Evolutionary conservation across 2,888 invertebrate genomes (phyloP).

Genomic region (Eupithecia pulchellata): DNA sequence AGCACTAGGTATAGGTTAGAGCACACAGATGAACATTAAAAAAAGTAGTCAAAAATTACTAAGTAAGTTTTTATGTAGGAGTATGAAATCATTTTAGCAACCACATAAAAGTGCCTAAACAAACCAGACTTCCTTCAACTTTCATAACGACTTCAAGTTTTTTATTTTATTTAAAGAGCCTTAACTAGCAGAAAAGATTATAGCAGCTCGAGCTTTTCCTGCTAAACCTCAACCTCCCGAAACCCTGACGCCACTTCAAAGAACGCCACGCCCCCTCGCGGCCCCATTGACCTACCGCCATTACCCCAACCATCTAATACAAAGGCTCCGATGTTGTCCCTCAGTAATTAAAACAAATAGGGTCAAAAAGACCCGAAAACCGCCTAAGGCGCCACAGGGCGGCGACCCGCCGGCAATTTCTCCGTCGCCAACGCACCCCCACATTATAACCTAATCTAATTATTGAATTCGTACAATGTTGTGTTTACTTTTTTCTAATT

Average conservation of each 20-base stretch:
- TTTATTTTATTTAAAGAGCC: not conserved
- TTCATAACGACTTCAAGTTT: not conserved
- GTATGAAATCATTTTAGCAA: not conserved
- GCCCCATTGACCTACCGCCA: slow-evolving; percentile 42
- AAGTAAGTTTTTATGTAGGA: too few species aligned
- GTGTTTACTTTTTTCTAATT: slow-evolving; percentile 85
- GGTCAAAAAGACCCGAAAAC: slow-evolving; percentile 71
- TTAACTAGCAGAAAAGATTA: not conserved
- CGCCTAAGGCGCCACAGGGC: slow-evolving; percentile 83
- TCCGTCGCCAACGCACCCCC: slow-evolving; percentile 81
- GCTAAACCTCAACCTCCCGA: slow-evolving; percentile 16
- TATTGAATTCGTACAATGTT: slow-evolving; percentile 85
- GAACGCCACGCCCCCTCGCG: slow-evolving; percentile 57
- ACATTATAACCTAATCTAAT: slow-evolving; percentile 85
- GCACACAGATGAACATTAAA: too few species aligned
- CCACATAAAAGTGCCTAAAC: not conserved
- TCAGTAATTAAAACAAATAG: slow-evolving; percentile 85
- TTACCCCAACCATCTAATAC: slow-evolving; percentile 44
- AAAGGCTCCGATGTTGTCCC: slow-evolving; percentile 68
- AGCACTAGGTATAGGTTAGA: too few species aligned
- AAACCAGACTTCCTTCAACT: not conserved
- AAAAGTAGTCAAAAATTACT: too few species aligned
- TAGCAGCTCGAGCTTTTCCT: slow-evolving; percentile 16
- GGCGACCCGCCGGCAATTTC: slow-evolving; percentile 62
- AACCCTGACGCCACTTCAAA: slow-evolving; percentile 37